Conservation (phyloP, 2,797 vertebrate species). For the Melanotaenia boesemani region DNA sequence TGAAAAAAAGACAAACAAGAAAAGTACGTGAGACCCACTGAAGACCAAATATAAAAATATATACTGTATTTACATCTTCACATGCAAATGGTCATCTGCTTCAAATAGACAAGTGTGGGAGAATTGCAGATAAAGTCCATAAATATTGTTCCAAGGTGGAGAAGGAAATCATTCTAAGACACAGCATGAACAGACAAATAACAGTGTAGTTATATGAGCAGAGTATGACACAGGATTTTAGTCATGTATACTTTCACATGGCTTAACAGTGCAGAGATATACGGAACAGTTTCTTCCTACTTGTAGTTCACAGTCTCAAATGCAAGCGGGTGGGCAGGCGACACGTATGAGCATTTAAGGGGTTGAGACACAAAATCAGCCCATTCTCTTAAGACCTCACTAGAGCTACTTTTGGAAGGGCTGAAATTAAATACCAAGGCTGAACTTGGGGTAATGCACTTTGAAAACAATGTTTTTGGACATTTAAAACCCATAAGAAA, state of each 20-base stretch:
- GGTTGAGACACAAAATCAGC: no score
- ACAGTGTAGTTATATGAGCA: slow-evolving; percentile 20
- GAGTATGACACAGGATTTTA: slow-evolving; percentile 25
- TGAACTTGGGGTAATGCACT: no score
- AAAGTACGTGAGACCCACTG: background rate
- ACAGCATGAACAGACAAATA: slow-evolving; percentile 36
- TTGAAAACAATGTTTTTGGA: no score
- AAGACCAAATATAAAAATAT: background rate
- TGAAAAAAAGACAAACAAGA: background rate
- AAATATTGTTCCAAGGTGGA: slow-evolving; percentile 30
- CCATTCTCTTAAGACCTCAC: no score
- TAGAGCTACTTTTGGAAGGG: no score
- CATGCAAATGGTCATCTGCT: slow-evolving; percentile 14
- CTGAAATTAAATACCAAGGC: no score
- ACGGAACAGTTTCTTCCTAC: background rate
- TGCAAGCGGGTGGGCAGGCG: background rate
- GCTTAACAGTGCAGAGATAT: slow-evolving; percentile 20
- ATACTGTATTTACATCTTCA: slow-evolving; percentile 1
- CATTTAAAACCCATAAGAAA: no score
- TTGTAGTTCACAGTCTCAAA: background rate
- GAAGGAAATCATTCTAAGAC: slow-evolving; percentile 26
- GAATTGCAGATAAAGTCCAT: slow-evolving; percentile 15
- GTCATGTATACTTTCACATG: slow-evolving; percentile 38
- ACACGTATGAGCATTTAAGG: no score
- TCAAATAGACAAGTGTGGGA: background rate